Evolutionary conservation across 2,888 invertebrate species (phyloP), one percentile per base, ranked within the genome.

Genomic region (Philopedon plagiatum): DNA sequence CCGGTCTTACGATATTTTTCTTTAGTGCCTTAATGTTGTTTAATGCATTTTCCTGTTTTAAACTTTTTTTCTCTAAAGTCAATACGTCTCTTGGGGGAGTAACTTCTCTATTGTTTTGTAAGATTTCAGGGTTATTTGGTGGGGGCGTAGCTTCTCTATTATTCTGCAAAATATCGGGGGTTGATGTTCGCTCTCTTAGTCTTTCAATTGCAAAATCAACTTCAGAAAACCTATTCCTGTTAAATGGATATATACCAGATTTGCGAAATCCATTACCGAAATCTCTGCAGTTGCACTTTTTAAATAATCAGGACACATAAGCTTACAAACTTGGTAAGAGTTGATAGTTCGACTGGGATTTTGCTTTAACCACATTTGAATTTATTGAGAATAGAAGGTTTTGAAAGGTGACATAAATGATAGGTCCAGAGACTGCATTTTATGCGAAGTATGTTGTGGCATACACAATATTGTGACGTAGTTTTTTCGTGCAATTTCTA

Each of bases 401-500:
- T 64, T 64, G 21, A 51, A 64, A 8, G 34, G 34, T 21, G 51
- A 21, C 49, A 63, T 63, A 41, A 51, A 51, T 5, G 63, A 29
- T n/a, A 51, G 15, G 29, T 63, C 51, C 18, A 63, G 34, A 63
- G 63, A 51, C 8, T 62, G 21, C n/a, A 62, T 3, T 11, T 46
- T 44, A 15, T 80, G 76, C 0, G 80, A 78, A 41, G 75, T 78
- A 58, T 79, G 83, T 8, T 83, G 81, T 19, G 83, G 83, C 18
- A 83, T 75, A 61, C 80, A 80, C 7, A 84, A 57, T n/a, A 84
- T 76, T 23, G 79, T 75, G 7, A 81, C 76, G 49, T 67, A 29
- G 57, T 76, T 73, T 8, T 18, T 46, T 23, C 73, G 54, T 19
- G 70, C 76, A 26, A 70, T 13, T 46, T 67, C 67, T 11, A 77